Percentiles rank a stretch among this genome's conserved stretches.
These are phyloP conservation scores for Drosophila ironensis DNA, from an alignment of 1,140 invertebrate genomes.

Conservation along the genomic window DNA sequence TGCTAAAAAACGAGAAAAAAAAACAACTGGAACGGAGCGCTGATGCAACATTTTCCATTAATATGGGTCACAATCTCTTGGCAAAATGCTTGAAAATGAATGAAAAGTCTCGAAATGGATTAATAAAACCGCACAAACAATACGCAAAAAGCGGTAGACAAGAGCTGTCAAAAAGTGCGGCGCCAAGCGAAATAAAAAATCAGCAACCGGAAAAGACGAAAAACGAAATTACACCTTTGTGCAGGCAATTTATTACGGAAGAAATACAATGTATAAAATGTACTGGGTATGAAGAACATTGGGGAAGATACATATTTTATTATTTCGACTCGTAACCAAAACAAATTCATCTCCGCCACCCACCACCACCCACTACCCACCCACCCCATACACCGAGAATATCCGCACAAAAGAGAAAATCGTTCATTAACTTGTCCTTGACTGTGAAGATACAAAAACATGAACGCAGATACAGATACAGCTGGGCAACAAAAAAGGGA, in stretches of 20 bases:
- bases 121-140: conserved; percentile 32
- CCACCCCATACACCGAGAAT: conserved; percentile 12
- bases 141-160: not conserved
- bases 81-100: conserved; percentile 33
- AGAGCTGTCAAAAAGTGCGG: conserved; percentile 22
- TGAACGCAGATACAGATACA: conserved; percentile 12
- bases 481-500: conserved; percentile 6
- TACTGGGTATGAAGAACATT: conserved; percentile 6
- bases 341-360: conserved; percentile 7
- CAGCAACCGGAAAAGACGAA: conserved; percentile 25
- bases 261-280: conserved; percentile 3
- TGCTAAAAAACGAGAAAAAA: conserved; percentile 19
- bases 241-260: conserved; percentile 10
- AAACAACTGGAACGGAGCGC: conserved; percentile 9
- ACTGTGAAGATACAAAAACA: conserved; percentile 64
- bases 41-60: conserved; percentile 18
- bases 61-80: conserved; percentile 23
- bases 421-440: conserved; percentile 77
- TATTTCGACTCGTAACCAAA: conserved; percentile 4
- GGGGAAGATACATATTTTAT: not conserved
- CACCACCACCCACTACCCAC: not conserved
- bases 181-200: conserved; percentile 39
- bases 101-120: conserved; percentile 17
- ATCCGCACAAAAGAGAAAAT: conserved; percentile 55
- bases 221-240: conserved; percentile 8